Evolutionary conservation across 1,140 invertebrate species (phyloP).

Genomic region (Saccostrea glomerata): DNA sequence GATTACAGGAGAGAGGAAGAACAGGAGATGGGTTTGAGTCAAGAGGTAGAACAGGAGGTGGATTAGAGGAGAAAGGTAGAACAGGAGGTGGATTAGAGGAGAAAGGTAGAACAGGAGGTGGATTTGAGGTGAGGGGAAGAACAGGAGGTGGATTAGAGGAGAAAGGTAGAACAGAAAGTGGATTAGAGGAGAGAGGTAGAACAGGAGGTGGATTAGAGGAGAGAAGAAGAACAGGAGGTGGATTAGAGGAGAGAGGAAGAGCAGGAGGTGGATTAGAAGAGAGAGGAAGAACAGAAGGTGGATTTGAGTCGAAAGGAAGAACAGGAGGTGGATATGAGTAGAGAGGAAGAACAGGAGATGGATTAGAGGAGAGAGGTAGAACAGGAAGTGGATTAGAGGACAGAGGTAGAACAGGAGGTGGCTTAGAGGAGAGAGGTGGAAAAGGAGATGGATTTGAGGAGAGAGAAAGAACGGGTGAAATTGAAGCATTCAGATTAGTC

Average conservation of each 20-base stretch:
- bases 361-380: not conserved
- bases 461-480: not conserved
- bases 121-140: not conserved
- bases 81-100: not conserved
- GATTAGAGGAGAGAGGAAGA: not conserved
- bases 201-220: not conserved
- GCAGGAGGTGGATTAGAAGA: not conserved
- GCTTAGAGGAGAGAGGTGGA: not conserved
- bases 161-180: not conserved
- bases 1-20: not conserved
- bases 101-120: not conserved
- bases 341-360: not conserved
- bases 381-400: not conserved
- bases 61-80: not conserved
- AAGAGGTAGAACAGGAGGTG: not conserved
- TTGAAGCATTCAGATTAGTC: no score
- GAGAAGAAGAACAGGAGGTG: not conserved
- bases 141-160: not conserved
- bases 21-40: not conserved
- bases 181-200: not conserved
- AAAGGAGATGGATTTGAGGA: not conserved
- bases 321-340: not conserved
- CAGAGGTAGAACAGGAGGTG: not conserved
- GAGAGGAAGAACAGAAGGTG: not conserved
- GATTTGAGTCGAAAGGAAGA: not conserved